Evolutionary conservation across 2,888 invertebrate genomes (phyloP).

Genomic region (Melinopterus prodromus): DNA sequence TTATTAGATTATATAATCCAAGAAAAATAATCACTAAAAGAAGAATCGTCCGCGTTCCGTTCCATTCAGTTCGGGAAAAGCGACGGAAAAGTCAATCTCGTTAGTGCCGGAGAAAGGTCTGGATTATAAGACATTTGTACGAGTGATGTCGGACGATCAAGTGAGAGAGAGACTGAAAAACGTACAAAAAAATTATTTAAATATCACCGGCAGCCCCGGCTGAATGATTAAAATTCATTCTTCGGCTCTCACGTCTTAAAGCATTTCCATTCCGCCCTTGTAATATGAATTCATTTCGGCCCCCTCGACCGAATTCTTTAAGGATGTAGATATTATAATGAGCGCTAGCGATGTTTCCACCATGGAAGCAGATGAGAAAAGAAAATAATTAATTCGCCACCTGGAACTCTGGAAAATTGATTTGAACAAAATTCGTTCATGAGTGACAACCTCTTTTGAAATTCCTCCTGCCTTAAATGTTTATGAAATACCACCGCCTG

Average conservation of each 20-base stretch:
- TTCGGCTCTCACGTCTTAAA: not conserved
- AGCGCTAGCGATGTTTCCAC: not conserved
- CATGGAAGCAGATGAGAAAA: not conserved
- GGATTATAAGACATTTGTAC: conserved; percentile 22
- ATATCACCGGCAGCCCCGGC: conserved; percentile 11
- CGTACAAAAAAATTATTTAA: conserved; percentile 23
- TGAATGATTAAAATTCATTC: conserved; percentile 23
- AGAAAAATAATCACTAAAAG: not conserved
- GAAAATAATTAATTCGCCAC: conserved; percentile 4
- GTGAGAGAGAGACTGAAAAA: conserved; percentile 5
- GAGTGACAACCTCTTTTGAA: no score
- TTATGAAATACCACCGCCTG: no score
- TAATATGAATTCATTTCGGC: conserved; percentile 19
- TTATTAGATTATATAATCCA: not conserved
- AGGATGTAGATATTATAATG: conserved; percentile 4
- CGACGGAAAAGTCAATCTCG: conserved; percentile 22
- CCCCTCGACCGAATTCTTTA: conserved; percentile 4
- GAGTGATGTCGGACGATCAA: not conserved
- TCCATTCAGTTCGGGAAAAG: not conserved
- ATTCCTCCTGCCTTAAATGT: no score
- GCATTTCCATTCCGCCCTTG: conserved; percentile 20
- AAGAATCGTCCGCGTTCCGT: not conserved
- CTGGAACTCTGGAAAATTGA: not conserved
- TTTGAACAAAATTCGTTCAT: not conserved
- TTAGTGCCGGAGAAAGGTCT: conserved; percentile 12